Conservation (phyloP, 2,888 invertebrate genomes). For the Ormyrus rosae region DNA sequence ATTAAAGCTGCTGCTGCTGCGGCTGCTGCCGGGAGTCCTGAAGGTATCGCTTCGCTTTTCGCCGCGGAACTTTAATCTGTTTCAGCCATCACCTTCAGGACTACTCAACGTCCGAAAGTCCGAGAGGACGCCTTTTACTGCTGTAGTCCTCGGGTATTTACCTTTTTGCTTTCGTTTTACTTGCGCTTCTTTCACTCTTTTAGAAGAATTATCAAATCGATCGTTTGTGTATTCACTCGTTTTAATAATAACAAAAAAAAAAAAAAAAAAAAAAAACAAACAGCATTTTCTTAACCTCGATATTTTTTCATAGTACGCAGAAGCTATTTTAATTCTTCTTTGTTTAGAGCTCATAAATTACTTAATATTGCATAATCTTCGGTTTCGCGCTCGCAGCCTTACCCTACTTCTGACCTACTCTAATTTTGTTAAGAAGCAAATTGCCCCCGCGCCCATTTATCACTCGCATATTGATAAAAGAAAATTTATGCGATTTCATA, state of each 20-base stretch:
- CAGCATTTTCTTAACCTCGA: too few species aligned
- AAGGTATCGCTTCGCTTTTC: slow-evolving; percentile 63
- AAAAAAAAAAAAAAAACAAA: too few species aligned
- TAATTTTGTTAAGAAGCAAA: slow-evolving; percentile 10
- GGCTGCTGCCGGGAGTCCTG: slow-evolving; percentile 1
- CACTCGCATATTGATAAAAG: slow-evolving; percentile 26
- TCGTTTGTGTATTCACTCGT: neutral
- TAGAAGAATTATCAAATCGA: neutral
- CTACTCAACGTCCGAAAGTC: slow-evolving; percentile 34
- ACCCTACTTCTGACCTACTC: neutral
- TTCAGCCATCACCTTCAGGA: slow-evolving; percentile 60
- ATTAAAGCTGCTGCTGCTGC: slow-evolving; percentile 63
- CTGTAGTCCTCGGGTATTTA: neutral
- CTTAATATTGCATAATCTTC: too few species aligned
- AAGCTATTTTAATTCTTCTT: too few species aligned
- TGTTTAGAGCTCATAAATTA: too few species aligned
- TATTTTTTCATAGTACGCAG: too few species aligned
- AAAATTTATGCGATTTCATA: slow-evolving; percentile 32
- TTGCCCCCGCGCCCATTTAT: slow-evolving; percentile 7
- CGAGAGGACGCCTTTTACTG: neutral
- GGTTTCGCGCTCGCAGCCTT: too few species aligned
- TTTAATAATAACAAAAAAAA: neutral
- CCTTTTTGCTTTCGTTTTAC: slow-evolving; percentile 3
- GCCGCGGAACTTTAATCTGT: slow-evolving; percentile 69
- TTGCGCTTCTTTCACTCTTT: neutral